phyloP scores from a whole-genome alignment of 2,113 vertebrate species.

The Zapornia atra region DNA sequence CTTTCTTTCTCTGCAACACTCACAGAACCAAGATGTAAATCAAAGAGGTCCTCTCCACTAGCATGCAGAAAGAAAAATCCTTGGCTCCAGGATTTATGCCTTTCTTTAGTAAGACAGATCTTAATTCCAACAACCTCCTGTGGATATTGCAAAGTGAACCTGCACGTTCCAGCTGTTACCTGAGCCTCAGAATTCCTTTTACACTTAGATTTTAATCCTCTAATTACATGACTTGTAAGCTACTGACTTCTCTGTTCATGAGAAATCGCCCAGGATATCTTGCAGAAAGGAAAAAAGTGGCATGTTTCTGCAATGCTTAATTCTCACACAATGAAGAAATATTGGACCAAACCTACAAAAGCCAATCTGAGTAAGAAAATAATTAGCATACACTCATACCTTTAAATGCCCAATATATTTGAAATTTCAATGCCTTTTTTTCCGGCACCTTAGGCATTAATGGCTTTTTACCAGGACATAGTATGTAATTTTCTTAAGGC shows the following conservation, averaged over 20 bases:
- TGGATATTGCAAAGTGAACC: neutral
- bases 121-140: neutral
- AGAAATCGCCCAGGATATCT: neutral
- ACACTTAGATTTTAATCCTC: constrained; percentile 34
- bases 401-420: neutral
- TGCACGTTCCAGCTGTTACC: constrained; percentile 30
- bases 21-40: neutral
- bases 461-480: constrained; percentile 12
- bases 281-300: neutral
- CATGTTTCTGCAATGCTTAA: neutral
- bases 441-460: neutral
- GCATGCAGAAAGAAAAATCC: neutral
- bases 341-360: neutral
- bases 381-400: neutral
- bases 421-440: neutral
- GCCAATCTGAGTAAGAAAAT: neutral
- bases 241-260: neutral
- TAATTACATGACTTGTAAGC: constrained; percentile 29
- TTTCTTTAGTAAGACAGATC: neutral
- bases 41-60: neutral
- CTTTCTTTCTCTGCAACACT: neutral
- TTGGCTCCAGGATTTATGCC: neutral
- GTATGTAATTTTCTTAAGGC: constrained; percentile 34
- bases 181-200: neutral
- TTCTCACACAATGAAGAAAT: neutral